Conservation (phyloP, 2,797 vertebrate genomes). For the Catharus ustulatus region DNA sequence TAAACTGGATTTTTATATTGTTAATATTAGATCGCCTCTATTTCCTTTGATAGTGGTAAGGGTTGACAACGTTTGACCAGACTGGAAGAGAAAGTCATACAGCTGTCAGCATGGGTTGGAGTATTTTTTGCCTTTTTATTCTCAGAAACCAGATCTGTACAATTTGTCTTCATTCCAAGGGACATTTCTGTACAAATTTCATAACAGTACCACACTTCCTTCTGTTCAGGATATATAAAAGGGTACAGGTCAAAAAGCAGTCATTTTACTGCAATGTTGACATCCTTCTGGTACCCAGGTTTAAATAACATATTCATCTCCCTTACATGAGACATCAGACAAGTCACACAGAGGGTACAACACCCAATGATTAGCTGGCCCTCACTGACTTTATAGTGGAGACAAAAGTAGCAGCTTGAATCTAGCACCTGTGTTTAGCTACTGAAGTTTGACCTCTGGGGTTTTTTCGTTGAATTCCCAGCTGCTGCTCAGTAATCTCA, state of each 20-base stretch:
- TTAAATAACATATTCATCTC: not conserved
- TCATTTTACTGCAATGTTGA: not conserved
- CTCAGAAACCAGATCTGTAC: not conserved
- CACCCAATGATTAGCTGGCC: not conserved
- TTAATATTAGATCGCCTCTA: not conserved
- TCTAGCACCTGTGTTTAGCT: not conserved
- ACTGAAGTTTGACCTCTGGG: not conserved
- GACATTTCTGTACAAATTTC: not conserved
- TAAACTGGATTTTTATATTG: not conserved
- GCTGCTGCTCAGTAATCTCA: not conserved
- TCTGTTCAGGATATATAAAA: not conserved
- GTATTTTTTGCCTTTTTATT: not conserved
- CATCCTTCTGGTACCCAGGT: not conserved
- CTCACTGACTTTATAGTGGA: not conserved
- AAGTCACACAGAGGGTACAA: not conserved
- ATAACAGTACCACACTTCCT: not conserved
- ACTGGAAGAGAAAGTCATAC: not conserved
- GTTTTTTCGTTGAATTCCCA: not conserved
- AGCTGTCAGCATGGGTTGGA: not conserved
- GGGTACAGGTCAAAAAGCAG: not conserved
- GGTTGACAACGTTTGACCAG: not conserved
- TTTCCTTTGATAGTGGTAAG: not conserved
- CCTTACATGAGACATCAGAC: not conserved
- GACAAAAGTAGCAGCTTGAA: not conserved
- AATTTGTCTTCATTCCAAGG: not conserved